Conservation (phyloP, 2,113 vertebrate species). For the Mustela lutreola region DNA sequence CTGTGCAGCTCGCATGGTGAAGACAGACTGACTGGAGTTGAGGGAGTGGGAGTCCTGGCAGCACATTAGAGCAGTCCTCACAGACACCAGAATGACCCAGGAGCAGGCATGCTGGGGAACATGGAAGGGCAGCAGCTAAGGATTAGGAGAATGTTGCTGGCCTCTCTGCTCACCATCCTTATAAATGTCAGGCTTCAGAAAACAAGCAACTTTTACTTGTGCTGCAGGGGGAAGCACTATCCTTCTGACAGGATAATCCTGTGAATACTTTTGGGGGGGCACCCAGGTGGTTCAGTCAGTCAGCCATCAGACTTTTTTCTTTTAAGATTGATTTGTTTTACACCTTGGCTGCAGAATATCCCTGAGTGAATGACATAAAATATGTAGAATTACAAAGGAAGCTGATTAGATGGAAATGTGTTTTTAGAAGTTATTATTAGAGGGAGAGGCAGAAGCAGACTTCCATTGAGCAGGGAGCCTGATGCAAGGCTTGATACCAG, state of each 20-base stretch:
- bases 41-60: not conserved
- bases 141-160: not conserved
- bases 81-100: not conserved
- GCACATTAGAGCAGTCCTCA: not conserved
- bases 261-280: too few species aligned
- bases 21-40: not conserved
- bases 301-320: too few species aligned
- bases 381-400: not conserved
- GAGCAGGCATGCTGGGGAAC: not conserved
- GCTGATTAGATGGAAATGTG: not conserved
- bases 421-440: not conserved
- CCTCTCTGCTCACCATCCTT: not conserved
- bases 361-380: not conserved
- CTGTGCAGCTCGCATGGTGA: not conserved
- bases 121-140: not conserved
- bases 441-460: not conserved
- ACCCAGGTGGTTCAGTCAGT: too few species aligned
- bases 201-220: not conserved
- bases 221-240: not conserved
- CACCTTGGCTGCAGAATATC: not conserved
- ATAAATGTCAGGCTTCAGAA: not conserved
- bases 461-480: not conserved
- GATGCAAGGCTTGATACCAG: not conserved
- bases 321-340: not conserved
- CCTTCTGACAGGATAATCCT: not conserved